phyloP scores from a whole-genome alignment of 1,140 invertebrate genomes.

The Bursaphelenchus mucronatus region DNA sequence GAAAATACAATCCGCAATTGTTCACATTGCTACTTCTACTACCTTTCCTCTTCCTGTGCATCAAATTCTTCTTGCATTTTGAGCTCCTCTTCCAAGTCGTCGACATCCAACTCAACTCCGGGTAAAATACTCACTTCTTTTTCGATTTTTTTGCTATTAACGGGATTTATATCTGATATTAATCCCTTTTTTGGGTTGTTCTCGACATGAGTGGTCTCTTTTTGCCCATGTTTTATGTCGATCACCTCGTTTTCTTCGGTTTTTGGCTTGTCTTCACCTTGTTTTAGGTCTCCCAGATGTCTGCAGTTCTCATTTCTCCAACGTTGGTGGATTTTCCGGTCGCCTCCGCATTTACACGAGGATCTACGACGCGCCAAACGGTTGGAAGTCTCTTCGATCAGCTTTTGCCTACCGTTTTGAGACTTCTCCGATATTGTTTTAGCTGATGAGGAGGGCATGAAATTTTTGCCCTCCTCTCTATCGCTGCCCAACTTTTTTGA shows the following conservation, averaged over 20 bases:
- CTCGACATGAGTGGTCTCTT: no score
- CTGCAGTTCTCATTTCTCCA: constrained; percentile 2
- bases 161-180: no score
- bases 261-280: background rate
- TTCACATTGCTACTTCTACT: background rate
- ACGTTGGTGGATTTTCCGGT: constrained; percentile 5
- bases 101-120: background rate
- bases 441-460: no score
- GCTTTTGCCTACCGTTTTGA: background rate
- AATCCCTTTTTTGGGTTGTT: no score
- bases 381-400: constrained; percentile 12
- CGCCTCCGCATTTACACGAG: constrained; percentile 14
- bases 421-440: no score
- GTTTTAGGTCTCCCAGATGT: background rate
- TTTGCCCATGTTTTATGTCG: no score
- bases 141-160: no score
- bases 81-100: constrained; percentile 11
- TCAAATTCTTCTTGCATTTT: constrained; percentile 19
- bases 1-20: no score
- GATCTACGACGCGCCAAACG: constrained; percentile 3
- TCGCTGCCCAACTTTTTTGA: no score
- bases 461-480: no score
- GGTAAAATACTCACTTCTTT: no score
- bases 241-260: no score
- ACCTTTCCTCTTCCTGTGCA: constrained; percentile 17